Evolutionary conservation across 2,113 vertebrate species (phyloP), one percentile per base, ranked within the genome.

Genomic region (Lepisosteus oculatus): DNA sequence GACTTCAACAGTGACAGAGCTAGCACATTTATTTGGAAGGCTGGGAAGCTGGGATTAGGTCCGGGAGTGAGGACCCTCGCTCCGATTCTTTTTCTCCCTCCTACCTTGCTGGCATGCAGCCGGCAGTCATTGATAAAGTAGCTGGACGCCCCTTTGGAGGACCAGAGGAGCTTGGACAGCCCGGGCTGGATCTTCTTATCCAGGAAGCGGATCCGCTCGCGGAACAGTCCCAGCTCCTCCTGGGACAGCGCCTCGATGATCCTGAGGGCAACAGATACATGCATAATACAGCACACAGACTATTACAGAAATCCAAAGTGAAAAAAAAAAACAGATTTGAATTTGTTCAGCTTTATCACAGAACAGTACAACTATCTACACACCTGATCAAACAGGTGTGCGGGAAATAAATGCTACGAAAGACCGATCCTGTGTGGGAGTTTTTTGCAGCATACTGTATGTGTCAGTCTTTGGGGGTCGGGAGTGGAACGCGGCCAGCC

Each of bases 101-200:
- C 47, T 9, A 97, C 95, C 95, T 95, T 95, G 84, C 90, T 88
- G 55, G 93, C 81, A 0, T 94, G 90, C 12, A 87, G 70, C 5
- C 94, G 88, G 79, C 94, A 94, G 51, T 95, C 93, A 0, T 72
- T 84, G 79, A 94, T 90, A 79, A 95, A 96, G 76, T 80, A 72
- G 9, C 62, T 80, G 0, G 90, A 88, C 3, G 89, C 81, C 55
- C 84, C 92, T 74, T 91, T 93, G 41, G 91, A 85, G 6, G 87
- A 80, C 95, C 94, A 97, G 12, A 81, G 74, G 41, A 95, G 78
- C 73, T 91, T 95, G 75, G 92, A 91, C 65, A 95, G 83, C 9
- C 95, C 94, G 0, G 92, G 93, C 61, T 93, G 84, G 73, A 96
- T 86, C 87, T 93, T 94, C 77, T 88, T 90, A 76, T 96, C 92